Evolutionary conservation across 35 echinoderm and acorn worm species (phyloP).

Genomic region (Lytechinus variegatus): DNA sequence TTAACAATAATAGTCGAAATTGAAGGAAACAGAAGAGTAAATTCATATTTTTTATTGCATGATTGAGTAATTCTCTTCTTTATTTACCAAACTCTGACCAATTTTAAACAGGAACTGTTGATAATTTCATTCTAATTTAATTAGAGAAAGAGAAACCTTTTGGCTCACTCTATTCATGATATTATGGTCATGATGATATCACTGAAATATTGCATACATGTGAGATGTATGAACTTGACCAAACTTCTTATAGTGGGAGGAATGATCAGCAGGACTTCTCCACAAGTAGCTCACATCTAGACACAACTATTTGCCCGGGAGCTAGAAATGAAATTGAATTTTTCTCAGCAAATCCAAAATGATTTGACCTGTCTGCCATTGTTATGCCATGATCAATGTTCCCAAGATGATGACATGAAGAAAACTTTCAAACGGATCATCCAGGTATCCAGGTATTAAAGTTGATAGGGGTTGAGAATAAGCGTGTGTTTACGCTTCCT

Average conservation of each 20-base stretch:
- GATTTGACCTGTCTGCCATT: not conserved
- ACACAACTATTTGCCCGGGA: not conserved
- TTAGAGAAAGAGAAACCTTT: too few species aligned
- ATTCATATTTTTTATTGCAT: not conserved
- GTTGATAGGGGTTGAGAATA: too few species aligned
- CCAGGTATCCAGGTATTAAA: not conserved
- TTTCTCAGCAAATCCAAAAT: conserved; percentile 7
- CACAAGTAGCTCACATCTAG: not conserved
- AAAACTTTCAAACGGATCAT: not conserved
- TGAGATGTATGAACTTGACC: not conserved
- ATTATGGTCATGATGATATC: not conserved
- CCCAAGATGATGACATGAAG: not conserved
- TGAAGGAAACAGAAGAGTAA: not conserved
- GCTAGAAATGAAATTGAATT: not conserved
- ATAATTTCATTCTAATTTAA: too few species aligned
- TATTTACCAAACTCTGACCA: too few species aligned
- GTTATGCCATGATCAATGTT: not conserved
- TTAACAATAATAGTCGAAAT: not conserved
- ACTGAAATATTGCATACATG: not conserved
- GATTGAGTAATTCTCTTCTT: not conserved
- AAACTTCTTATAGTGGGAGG: not conserved
- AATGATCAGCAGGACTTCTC: not conserved
- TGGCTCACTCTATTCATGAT: too few species aligned
- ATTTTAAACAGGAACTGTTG: too few species aligned
- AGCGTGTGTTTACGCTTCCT: too few species aligned